A percentile compares a stretch with the other conserved stretches of the same genome.
phyloP scores from a whole-genome alignment of 2,797 vertebrate species.

The Melanotaenia parkinsoni region DNA sequence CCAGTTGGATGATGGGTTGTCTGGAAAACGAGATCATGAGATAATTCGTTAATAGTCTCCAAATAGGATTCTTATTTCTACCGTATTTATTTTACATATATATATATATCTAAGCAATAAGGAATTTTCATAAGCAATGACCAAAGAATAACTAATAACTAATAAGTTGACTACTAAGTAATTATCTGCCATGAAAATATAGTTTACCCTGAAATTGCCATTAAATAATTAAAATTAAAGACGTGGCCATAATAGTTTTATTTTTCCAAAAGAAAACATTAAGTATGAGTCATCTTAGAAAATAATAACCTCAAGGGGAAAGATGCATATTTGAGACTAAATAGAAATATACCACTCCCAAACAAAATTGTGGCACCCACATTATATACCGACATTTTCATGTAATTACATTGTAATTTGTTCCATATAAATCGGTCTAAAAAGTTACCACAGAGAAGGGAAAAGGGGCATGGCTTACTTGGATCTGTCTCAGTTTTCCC shows the following conservation, averaged over 20 bases:
- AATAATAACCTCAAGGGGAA: no score
- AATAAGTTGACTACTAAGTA: no score
- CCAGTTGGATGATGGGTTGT: slow-evolving; percentile 96
- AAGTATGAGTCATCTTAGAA: no score
- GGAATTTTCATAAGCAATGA: no score
- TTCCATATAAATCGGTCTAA: neutral
- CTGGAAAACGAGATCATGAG: slow-evolving; percentile 77
- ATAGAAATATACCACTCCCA: neutral
- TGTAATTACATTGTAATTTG: neutral
- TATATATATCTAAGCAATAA: no score
- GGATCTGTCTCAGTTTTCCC: slow-evolving; percentile 87
- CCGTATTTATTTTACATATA: neutral
- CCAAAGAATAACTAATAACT: no score
- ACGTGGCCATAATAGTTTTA: no score
- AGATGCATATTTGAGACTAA: neutral
- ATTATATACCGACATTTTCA: neutral
- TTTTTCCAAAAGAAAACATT: no score
- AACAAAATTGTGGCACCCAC: neutral
- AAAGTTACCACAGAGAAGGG: neutral
- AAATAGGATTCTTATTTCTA: neutral
- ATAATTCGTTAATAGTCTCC: slow-evolving; percentile 51
- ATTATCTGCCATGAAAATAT: no score
- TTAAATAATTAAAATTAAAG: no score
- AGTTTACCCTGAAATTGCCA: no score
- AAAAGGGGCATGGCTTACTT: slow-evolving; percentile 85